Percentiles rank a stretch among this genome's conserved stretches.
phyloP scores from a whole-genome alignment of 2,888 invertebrate genomes.

The Coecobrya sp. region DNA sequence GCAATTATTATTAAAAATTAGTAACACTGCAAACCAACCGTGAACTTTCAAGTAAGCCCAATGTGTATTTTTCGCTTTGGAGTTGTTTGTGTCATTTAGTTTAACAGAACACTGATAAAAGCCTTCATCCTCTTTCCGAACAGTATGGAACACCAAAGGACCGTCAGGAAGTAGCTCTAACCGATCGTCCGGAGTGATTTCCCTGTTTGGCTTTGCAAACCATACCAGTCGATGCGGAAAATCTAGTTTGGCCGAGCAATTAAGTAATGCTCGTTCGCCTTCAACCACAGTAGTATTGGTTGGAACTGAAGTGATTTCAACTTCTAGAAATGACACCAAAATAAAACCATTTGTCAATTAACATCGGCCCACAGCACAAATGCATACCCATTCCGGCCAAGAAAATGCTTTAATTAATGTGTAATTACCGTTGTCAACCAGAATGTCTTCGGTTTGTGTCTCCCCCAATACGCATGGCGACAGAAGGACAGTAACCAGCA shows the following conservation, averaged over 20 bases:
- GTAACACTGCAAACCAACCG: slow-evolving; percentile 82
- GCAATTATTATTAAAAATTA: neutral
- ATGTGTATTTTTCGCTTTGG: slow-evolving; percentile 84
- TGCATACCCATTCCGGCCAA: too few species aligned
- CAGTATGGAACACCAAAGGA: slow-evolving; percentile 83
- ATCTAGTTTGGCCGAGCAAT: slow-evolving; percentile 81
- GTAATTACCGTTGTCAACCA: slow-evolving; percentile 57
- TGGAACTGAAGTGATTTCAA: slow-evolving; percentile 80
- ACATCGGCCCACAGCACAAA: too few species aligned
- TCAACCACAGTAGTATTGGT: slow-evolving; percentile 81
- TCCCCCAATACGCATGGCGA: slow-evolving; percentile 9
- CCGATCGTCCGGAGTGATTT: slow-evolving; percentile 83
- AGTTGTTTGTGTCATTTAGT: slow-evolving; percentile 82
- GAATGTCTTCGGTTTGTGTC: slow-evolving; percentile 67
- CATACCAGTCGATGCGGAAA: slow-evolving; percentile 78
- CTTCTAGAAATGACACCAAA: slow-evolving; percentile 53
- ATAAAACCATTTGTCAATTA: neutral
- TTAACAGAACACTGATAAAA: slow-evolving; percentile 86
- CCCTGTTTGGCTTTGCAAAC: slow-evolving; percentile 84
- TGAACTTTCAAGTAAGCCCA: slow-evolving; percentile 85
- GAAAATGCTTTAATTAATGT: too few species aligned
- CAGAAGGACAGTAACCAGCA: neutral
- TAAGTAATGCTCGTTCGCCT: slow-evolving; percentile 83
- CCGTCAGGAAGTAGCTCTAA: slow-evolving; percentile 84
- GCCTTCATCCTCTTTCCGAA: slow-evolving; percentile 85